These are phyloP conservation scores for Xenopus petersii DNA, from an alignment of 2,797 vertebrate genomes.

Conservation along the genomic window DNA sequence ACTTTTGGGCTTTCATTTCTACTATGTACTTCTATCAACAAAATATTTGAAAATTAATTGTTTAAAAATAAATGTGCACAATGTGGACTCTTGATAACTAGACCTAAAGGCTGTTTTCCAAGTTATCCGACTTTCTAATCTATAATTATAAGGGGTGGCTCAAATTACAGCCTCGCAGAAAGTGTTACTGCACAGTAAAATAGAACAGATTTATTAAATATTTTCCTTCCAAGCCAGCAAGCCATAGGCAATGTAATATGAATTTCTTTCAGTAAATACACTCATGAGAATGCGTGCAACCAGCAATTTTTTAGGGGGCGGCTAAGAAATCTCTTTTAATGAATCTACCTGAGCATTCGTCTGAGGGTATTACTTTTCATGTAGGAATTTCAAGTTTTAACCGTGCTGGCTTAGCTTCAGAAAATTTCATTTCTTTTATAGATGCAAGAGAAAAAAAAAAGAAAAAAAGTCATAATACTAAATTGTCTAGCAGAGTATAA, in stretches of 20 bases:
- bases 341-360: background rate
- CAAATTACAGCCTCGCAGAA: too few species aligned
- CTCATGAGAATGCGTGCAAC: too few species aligned
- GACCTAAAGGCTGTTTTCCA: too few species aligned
- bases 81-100: too few species aligned
- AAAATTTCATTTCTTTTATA: background rate
- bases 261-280: background rate
- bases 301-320: too few species aligned
- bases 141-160: too few species aligned
- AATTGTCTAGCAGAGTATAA: constrained; percentile 3
- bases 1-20: too few species aligned
- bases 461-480: background rate
- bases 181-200: background rate
- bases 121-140: too few species aligned
- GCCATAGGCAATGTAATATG: background rate
- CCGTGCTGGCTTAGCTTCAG: background rate
- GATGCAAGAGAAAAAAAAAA: background rate
- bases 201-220: background rate
- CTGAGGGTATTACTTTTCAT: background rate
- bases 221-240: background rate
- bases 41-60: too few species aligned
- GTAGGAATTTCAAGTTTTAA: background rate
- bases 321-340: background rate
- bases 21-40: too few species aligned
- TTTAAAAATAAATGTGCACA: too few species aligned